phyloP scores from a whole-genome alignment of 1,140 invertebrate genomes.

The Drosophila sucinea region DNA sequence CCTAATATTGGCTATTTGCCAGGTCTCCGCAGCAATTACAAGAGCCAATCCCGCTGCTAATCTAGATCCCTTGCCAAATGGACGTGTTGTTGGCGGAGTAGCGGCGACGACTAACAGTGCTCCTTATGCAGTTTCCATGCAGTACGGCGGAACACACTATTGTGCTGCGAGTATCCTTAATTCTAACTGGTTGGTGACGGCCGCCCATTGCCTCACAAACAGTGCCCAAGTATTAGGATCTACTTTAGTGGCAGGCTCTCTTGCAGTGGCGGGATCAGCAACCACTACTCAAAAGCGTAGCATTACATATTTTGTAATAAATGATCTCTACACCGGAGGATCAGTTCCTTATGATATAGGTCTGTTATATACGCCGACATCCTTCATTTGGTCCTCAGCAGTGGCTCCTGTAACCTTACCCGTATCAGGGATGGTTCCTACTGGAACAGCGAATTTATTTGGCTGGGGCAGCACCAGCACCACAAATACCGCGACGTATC shows the following conservation, averaged over 20 bases:
- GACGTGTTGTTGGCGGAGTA: constrained; percentile 76
- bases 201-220: constrained; percentile 76
- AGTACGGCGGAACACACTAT: constrained; percentile 81
- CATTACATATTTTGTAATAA: constrained; percentile 62
- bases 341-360: constrained; percentile 85
- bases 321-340: constrained; percentile 73
- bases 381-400: constrained; percentile 83
- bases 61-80: constrained; percentile 33
- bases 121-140: constrained; percentile 81
- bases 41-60: neutral
- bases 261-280: constrained; percentile 59
- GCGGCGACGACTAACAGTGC: constrained; percentile 65
- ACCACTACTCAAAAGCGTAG: constrained; percentile 66
- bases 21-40: constrained; percentile 41
- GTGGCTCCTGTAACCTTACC: constrained; percentile 83
- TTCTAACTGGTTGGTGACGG: constrained; percentile 84
- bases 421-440: constrained; percentile 78
- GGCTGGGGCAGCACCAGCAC: constrained; percentile 84
- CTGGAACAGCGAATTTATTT: constrained; percentile 83
- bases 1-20: constrained; percentile 29
- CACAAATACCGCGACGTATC: constrained; percentile 71
- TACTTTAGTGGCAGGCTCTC: constrained; percentile 68
- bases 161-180: constrained; percentile 85
- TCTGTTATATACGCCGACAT: constrained; percentile 83
- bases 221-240: constrained; percentile 62